Evolutionary conservation across 2,888 invertebrate genomes (phyloP), one percentile per base, ranked within the genome.

Genomic region (Eremobia ochroleuca): DNA sequence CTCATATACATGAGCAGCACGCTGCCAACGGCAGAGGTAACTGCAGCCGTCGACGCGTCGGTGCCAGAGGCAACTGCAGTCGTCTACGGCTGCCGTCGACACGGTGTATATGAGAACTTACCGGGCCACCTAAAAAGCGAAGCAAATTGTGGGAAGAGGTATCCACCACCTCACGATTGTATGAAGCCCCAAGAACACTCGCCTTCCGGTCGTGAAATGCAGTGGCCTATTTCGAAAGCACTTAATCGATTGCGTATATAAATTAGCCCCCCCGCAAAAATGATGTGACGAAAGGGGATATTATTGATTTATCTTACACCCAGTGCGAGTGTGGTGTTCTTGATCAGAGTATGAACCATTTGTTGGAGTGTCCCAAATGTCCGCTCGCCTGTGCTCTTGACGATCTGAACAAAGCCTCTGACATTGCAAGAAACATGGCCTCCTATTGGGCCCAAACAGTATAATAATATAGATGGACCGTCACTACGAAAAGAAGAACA

Each of bases 331-430:
- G 11, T 34, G n/a, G 34, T 68, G 67, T 34, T 55, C 34, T 34
- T 55, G 34, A 68, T 68, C 52, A 68, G 52, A 68, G 25, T 25
- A 49, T 52, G 52, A 68, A 68, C 25, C 18, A 58, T 68, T 68
- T n/a, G 6, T n/a, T 58, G 18, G 55, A 58, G 55, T n/a, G 9
- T 52, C 25, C 34, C 5, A 34, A 52, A 34, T 52, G n/a, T 55
- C 25, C 18, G 55, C 18, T 34, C 18, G 55, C 25, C n/a, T 68
- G 34, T 15, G 21, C 58, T 11, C 11, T 68, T 55, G 68, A 21
- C 52, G 46, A 25, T 67, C n/a, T 52, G 25, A 52, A 46, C 68
- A 58, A 58, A 18, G 58, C 34, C n/a, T 31, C 31, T 46, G 67
- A 34, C 34, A 68, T 5, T n/a, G 18, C 21, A n/a, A 13, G 11